Evolutionary conservation across 2,797 vertebrate species (phyloP).

Genomic region (Crocidura indochinensis): DNA sequence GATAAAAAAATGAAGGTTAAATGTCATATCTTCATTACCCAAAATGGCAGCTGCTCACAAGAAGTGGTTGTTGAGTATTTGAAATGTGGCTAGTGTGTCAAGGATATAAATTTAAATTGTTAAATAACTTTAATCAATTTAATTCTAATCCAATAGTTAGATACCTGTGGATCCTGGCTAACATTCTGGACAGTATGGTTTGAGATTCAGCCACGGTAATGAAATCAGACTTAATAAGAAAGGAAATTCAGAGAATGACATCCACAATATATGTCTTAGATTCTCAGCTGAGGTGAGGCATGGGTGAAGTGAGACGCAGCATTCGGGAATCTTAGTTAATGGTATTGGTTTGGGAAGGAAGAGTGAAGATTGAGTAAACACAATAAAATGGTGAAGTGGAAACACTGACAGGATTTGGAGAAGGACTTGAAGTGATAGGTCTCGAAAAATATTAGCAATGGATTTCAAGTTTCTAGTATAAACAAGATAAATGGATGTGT

Average conservation of each 20-base stretch:
- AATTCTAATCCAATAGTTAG: slow-evolving; percentile 53
- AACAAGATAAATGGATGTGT: neutral
- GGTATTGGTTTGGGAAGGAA: neutral
- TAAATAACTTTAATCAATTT: slow-evolving; percentile 29
- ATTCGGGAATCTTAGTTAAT: neutral
- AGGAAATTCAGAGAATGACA: neutral
- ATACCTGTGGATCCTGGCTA: neutral
- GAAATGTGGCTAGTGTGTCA: neutral
- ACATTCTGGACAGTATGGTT: neutral
- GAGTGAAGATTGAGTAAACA: neutral
- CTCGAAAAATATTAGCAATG: neutral
- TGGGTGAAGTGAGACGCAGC: neutral
- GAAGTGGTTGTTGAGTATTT: neutral
- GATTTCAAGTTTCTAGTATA: neutral
- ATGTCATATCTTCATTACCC: neutral
- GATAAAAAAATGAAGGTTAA: slow-evolving; percentile 14
- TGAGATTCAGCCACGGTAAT: neutral
- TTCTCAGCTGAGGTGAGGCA: neutral
- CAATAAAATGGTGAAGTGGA: slow-evolving; percentile 20
- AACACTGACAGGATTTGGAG: slow-evolving; percentile 12
- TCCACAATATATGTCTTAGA: neutral
- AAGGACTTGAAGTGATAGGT: neutral
- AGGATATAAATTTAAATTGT: slow-evolving; percentile 10
- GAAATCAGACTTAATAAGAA: slow-evolving; percentile 32
- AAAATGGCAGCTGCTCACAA: neutral